Percentiles rank a stretch among this genome's conserved stretches.
Conservation (phyloP, 2,888 invertebrate genomes). For the Folsomia manolachei region DNA sequence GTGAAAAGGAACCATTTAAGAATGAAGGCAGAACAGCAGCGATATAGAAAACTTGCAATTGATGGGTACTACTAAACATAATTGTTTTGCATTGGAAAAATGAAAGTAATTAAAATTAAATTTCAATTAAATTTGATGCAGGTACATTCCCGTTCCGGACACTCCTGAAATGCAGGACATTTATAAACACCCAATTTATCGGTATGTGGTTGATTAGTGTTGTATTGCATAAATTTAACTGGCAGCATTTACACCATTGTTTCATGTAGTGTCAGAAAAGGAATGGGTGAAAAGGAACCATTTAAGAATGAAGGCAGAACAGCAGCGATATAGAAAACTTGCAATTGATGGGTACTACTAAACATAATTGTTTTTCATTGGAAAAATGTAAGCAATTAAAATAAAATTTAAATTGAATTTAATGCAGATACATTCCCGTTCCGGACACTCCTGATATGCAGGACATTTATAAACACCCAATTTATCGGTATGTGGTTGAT, state of each 20-base stretch:
- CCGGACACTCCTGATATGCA: no score
- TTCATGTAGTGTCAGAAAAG: no score
- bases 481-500: background rate
- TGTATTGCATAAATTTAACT: no score
- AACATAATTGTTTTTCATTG: no score
- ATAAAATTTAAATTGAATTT: no score
- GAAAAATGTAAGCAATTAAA: no score
- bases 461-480: background rate
- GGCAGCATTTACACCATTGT: no score
- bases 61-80: no score
- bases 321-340: background rate
- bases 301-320: background rate
- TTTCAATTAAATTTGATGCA: no score
- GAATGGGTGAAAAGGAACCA: background rate
- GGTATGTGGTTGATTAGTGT: background rate
- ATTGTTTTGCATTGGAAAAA: no score
- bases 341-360: slow-evolving; percentile 1
- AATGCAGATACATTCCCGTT: no score
- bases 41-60: background rate
- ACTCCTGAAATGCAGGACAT: background rate
- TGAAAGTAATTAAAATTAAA: no score
- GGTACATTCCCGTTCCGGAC: background rate
- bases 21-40: background rate
- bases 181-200: background rate
- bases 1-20: background rate